Conservation (phyloP, 2,113 vertebrate genomes). For the Perca flavescens region DNA sequence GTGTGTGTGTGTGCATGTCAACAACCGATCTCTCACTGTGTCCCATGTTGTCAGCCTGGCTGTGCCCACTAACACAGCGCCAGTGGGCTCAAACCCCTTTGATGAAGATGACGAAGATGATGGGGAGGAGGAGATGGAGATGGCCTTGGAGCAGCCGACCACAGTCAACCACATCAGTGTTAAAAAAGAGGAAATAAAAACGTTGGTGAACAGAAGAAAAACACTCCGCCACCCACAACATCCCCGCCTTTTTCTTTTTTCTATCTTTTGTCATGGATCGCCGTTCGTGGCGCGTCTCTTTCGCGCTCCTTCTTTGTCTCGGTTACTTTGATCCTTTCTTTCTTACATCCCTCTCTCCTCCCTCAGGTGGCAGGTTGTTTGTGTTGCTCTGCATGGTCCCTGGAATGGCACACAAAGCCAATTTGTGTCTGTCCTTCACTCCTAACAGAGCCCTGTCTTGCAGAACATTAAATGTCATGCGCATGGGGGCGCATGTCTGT, state of each 20-base stretch:
- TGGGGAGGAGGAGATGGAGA: constrained; percentile 70
- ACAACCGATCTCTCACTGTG: constrained; percentile 84
- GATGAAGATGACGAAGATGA: constrained; percentile 88
- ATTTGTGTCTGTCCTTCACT: constrained; percentile 50
- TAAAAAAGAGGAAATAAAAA: constrained; percentile 97
- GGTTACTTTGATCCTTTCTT: constrained; percentile 25
- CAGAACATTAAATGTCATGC: constrained; percentile 44
- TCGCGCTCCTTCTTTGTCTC: constrained; percentile 44
- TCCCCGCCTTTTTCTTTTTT: constrained; percentile 30
- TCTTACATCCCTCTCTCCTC: constrained; percentile 21
- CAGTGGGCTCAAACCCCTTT: constrained; percentile 94
- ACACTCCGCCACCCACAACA: constrained; percentile 45
- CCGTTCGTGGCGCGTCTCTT: constrained; percentile 16
- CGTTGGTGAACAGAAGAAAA: constrained; percentile 91
- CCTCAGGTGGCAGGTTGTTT: constrained; percentile 65
- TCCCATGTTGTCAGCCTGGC: constrained; percentile 91
- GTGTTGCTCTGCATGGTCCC: constrained; percentile 75
- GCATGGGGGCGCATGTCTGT: constrained; percentile 30
- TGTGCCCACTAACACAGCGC: constrained; percentile 88
- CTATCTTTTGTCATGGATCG: constrained; percentile 44
- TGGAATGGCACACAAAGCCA: constrained; percentile 57
- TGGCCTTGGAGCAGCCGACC: constrained; percentile 54
- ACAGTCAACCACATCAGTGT: constrained; percentile 88
- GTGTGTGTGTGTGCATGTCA: constrained; percentile 51
- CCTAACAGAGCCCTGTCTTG: constrained; percentile 53